Evolutionary conservation across 2,113 vertebrate species (phyloP).

Genomic region (Psettodes erumei): DNA sequence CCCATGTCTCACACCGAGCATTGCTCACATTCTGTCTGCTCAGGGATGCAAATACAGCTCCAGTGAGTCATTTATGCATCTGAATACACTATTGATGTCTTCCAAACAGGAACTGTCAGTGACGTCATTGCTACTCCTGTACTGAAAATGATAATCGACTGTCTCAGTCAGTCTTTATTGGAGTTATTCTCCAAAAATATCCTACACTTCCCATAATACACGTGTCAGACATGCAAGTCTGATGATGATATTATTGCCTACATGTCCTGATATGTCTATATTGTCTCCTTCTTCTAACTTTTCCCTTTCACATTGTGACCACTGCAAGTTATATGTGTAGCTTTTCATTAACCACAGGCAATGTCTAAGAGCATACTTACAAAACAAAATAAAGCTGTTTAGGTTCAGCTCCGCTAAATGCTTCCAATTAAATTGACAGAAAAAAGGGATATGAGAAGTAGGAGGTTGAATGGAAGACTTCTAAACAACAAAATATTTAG

Average conservation of each 20-base stretch:
- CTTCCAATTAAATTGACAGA: background rate
- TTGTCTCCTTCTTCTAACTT: background rate
- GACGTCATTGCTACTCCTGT: conserved; percentile 17
- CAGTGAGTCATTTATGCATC: conserved; percentile 34
- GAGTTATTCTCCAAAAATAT: background rate
- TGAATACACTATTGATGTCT: conserved; percentile 12
- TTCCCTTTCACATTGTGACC: background rate
- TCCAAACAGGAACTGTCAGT: conserved; percentile 33
- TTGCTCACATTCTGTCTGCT: conserved; percentile 62
- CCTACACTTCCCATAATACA: background rate
- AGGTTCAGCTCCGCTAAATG: no score
- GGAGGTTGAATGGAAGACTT: background rate
- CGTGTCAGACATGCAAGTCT: background rate
- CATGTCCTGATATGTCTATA: background rate
- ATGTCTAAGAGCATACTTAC: background rate
- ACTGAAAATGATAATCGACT: conserved; percentile 27
- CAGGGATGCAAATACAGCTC: background rate
- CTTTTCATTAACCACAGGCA: background rate
- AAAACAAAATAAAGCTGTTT: background rate
- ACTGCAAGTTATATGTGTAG: background rate
- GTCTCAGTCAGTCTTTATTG: background rate
- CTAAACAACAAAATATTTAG: background rate
- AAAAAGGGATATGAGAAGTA: no score
- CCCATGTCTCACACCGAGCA: conserved; percentile 38
- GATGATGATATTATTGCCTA: no score